Percentiles rank a stretch among this genome's conserved stretches.
Conservation (phyloP, 1,140 invertebrate genomes). For the Drosophila funebris region DNA sequence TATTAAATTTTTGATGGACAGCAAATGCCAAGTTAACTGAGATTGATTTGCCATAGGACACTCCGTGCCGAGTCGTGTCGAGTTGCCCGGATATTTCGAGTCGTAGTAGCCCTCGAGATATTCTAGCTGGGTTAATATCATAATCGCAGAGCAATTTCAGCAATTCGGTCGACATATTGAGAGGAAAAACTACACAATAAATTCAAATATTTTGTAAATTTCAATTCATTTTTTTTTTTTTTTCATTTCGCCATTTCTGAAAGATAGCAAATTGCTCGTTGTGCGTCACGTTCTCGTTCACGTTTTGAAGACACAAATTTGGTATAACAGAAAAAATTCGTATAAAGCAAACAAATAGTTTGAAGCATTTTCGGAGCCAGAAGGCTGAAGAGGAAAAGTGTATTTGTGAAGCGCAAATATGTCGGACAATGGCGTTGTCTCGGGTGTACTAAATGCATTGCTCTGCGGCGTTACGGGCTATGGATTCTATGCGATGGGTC, state of each 20-base stretch:
- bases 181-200: slow-evolving; percentile 41
- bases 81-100: not conserved
- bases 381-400: not conserved
- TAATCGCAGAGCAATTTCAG: slow-evolving; percentile 53
- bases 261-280: not conserved
- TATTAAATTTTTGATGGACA: too few relatives aligned
- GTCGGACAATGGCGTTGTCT: slow-evolving; percentile 56
- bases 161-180: slow-evolving; percentile 62
- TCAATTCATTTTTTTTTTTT: not conserved
- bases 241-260: not conserved
- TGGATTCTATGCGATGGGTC: slow-evolving; percentile 38
- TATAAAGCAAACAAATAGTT: too few relatives aligned
- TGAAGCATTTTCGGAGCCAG: too few relatives aligned
- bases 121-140: slow-evolving; percentile 3
- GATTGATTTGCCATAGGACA: not conserved
- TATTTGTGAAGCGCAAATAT: slow-evolving; percentile 36
- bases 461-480: slow-evolving; percentile 64
- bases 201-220: slow-evolving; percentile 28
- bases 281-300: not conserved
- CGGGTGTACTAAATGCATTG: slow-evolving; percentile 38
- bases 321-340: too few relatives aligned
- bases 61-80: not conserved
- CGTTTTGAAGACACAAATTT: not conserved
- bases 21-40: not conserved
- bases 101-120: not conserved